Conservation (phyloP, 2,113 vertebrate species). For the Nymphicus hollandicus region DNA sequence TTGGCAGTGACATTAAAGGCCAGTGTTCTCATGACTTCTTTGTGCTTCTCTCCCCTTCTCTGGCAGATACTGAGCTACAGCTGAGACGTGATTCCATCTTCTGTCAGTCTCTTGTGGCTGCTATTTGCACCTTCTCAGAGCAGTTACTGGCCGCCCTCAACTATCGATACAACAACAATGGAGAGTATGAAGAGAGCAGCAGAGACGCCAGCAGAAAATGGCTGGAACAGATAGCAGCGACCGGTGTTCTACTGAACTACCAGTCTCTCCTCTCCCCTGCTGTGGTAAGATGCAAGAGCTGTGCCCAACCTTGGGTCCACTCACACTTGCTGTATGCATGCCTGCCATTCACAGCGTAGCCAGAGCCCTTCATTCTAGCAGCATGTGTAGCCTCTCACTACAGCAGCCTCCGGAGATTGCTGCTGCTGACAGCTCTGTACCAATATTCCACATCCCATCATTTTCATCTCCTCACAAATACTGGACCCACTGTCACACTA, state of each 20-base stretch:
- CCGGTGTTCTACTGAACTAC: constrained; percentile 89
- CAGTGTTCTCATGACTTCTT: neutral
- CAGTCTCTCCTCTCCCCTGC: constrained; percentile 87
- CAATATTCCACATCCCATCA: neutral
- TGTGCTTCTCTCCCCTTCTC: neutral
- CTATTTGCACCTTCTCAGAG: constrained; percentile 88
- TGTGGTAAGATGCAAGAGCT: constrained; percentile 77
- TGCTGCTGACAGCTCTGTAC: neutral
- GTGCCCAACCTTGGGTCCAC: neutral
- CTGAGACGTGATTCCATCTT: constrained; percentile 91
- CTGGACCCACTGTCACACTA: neutral
- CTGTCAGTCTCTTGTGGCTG: constrained; percentile 90
- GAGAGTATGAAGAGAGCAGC: constrained; percentile 94
- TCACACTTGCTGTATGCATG: neutral
- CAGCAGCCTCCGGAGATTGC: neutral
- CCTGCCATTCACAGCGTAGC: neutral
- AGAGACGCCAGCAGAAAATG: constrained; percentile 96
- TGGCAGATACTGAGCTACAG: constrained; percentile 89
- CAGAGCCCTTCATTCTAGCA: neutral
- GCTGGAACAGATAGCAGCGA: constrained; percentile 93
- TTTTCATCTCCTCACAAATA: neutral
- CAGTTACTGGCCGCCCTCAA: constrained; percentile 90
- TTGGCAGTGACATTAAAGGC: neutral
- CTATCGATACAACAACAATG: constrained; percentile 91
- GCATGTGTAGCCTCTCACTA: neutral